Evolutionary conservation across 2,888 invertebrate genomes (phyloP), one percentile per base, ranked within the genome.

Genomic region (Polietes domitor): DNA sequence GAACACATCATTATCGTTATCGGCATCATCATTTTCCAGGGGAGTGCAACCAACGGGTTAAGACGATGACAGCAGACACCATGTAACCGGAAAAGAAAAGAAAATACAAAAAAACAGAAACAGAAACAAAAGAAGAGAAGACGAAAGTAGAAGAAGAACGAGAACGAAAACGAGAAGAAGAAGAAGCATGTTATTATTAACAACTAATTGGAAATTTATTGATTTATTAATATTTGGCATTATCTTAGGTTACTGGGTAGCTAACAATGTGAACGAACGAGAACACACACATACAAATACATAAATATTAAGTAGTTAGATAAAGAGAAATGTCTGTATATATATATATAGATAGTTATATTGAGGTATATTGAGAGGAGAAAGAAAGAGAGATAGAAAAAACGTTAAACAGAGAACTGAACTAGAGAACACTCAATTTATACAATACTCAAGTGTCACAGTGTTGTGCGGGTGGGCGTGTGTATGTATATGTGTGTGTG

Each of bases 141-240:
- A 55, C 9, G 21, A 55, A 63, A 74, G 43, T 26, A 3, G 58
- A 41, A 78, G 63, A 72, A 43, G 50, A 73, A 79, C 17, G 37
- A 77, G 79, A 50, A 43, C 73, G 76, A 58, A 61, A 65, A 79
- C 76, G 83, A 86, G n/a, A 75, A 41, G 68, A 87, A 79, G 47
- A 82, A 80, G 79, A 73, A 24, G 50, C 1, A 61, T 87, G 86
- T 75, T 86, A 88, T 89, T 89, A 89, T 89, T 89, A 89, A 88
- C 77, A 87, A 87, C 87, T 88, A 88, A 88, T 88, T 89, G 88
- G 83, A 87, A 86, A 87, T 86, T 86, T 89, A 89, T 89, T 85
- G 89, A 90, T 90, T 89, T 83, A 78, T 88, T 84, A 80, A 85
- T 88, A 43, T 68, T 65, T 41, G 43, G 24, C 21, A 68, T 68